Conservation (phyloP, 2,797 vertebrate species). For the Kryptopterus vitreolus region DNA sequence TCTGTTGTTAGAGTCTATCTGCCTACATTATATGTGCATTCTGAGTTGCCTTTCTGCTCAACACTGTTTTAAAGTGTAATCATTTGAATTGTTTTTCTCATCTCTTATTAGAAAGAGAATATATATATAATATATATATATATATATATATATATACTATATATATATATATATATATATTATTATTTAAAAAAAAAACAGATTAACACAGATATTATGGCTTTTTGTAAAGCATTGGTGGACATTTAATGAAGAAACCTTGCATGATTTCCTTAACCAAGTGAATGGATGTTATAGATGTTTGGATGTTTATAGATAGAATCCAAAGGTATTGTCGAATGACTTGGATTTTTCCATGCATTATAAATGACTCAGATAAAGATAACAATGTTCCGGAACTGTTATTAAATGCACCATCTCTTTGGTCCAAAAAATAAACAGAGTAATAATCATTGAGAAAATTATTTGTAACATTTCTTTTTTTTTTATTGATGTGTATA, state of each 20-base stretch:
- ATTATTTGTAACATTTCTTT: neutral
- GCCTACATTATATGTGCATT: neutral
- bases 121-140: too few species aligned
- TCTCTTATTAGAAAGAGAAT: neutral
- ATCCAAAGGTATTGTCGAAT: neutral
- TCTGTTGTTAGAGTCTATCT: neutral
- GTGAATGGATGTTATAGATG: too few species aligned
- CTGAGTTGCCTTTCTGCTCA: neutral
- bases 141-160: too few species aligned
- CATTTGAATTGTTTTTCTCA: neutral
- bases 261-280: too few species aligned
- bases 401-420: neutral
- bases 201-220: too few species aligned
- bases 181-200: too few species aligned
- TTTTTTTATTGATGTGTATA: neutral
- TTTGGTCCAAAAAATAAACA: constrained; percentile 16
- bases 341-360: neutral
- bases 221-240: too few species aligned
- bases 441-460: neutral
- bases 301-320: too few species aligned
- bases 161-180: too few species aligned
- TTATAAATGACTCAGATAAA: neutral
- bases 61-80: neutral
- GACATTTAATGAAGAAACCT: too few species aligned
- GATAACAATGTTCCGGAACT: neutral